Base-by-base conservation (phyloP, 2,113 vertebrate species). In the Eleginops maclovinus region DNA sequence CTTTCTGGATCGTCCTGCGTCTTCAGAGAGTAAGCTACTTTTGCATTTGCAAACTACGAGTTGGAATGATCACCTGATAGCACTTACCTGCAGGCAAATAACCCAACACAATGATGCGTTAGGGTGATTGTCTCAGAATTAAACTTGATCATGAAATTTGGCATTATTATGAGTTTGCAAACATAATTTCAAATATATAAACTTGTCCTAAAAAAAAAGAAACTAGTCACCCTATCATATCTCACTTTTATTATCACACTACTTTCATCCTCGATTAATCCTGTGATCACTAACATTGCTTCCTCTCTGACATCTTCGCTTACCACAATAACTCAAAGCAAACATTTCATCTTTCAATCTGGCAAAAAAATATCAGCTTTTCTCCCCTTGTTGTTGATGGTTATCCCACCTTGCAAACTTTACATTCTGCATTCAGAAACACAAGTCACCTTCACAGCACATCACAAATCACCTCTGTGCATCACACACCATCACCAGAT, bases 1-100 rank as follows among this genome's bases (percentile, higher is more conserved):
- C 55, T 55, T 36, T 66, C n/a, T 71, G 62, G 55, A 54, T 43
- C 15, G 0, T n/a, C 54, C 19, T 54, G 3, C 24, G 0, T 83
- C 82, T 55, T 60, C 84, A 93, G 91, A 92, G 91, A 89, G 92
- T 92, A 92, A 93, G 92, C 47, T n/a, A n/a, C 21, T 13, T 73
- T 61, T 78, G 17, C n/a, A 65, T 72, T 60, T 73, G 9, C 2
- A 51, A 64, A 24, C 9, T 26, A 50, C 63, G 15, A 53, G 9
- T 15, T 44, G 28, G 7, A 73, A 55, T 66, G 6, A 59, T 72
- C 5, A 44, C 10, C 9, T 17, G 3, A 36, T 31, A 16, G 61
- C 14, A 75, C 8, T 19, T 9, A 81, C 26, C 24, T 62, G 49
- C 62, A 54, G 22, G n/a, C 19, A 24, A 46, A 41, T 17, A 46